These are phyloP conservation scores for Brachypteracias leptosomus DNA, from an alignment of 2,113 vertebrate species.

Conservation along the genomic window DNA sequence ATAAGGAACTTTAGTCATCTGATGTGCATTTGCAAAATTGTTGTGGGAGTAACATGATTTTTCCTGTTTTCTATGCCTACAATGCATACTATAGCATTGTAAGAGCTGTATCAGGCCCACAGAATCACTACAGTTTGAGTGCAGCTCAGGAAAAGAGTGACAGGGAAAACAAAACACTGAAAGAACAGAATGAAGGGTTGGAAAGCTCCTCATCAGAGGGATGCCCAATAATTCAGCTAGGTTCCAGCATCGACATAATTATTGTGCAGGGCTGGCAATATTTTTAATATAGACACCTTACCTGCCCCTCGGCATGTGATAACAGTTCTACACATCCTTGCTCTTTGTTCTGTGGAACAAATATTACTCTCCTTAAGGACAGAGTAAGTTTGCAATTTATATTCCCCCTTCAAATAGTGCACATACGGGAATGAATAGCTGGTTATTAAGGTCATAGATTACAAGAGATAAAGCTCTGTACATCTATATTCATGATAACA, in stretches of 20 bases:
- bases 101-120: background rate
- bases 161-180: background rate
- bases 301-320: background rate
- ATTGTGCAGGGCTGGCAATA: background rate
- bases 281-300: background rate
- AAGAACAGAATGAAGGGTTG: background rate
- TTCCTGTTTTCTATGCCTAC: background rate
- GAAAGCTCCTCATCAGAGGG: background rate
- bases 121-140: background rate
- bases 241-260: background rate
- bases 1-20: slow-evolving; percentile 23
- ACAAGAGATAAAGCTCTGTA: background rate
- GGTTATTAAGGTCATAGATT: background rate
- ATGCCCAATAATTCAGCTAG: background rate
- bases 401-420: background rate
- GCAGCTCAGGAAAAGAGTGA: background rate
- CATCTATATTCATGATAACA: background rate
- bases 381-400: background rate
- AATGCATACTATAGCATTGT: background rate
- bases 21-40: slow-evolving; percentile 21
- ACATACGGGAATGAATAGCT: background rate
- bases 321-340: background rate
- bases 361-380: background rate
- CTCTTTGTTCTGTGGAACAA: background rate
- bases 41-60: background rate